Evolutionary conservation across 2,113 vertebrate species (phyloP), one percentile per base, ranked within the genome.

Genomic region (Clupea harengus): DNA sequence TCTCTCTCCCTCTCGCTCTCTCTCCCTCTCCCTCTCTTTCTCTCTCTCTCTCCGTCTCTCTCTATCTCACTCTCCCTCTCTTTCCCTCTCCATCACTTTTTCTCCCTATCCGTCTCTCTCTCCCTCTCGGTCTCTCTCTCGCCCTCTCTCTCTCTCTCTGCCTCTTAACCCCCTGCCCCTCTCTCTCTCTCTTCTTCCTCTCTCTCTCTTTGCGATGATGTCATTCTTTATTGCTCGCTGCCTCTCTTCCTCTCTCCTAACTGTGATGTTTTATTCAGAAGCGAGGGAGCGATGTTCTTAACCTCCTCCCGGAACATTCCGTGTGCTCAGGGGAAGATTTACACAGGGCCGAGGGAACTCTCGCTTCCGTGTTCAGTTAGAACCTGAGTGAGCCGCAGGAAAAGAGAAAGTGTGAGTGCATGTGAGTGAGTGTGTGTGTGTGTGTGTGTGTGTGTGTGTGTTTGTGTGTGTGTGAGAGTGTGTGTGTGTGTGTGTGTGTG

Each of bases 201-300:
- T n/a, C 22, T n/a, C 22, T 20, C 49, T n/a, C 32, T 64, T 20
- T 47, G 32, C 60, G 52, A 82, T 81, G 45, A 86, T 75, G 64
- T 64, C 83, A 82, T 44, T 50, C n/a, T 82, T 67, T 86, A 82
- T 72, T 7, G 85, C 44, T 20, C 50, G 45, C n/a, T 18, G 72
- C 72, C 46, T 18, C 8, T 28, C 47, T 25, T 9, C 28, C 22
- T 22, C 25, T 72, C 64, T 72, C 22, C 49, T 85, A 85, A 67
- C 54, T 60, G 85, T n/a, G 45, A 85, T 82, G 85, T 86, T 86
- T 86, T 86, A 64, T 86, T 86, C 81, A 64, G 78, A 15, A 52
- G 75, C 22, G 47, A 22, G 20, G 39, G 39, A 39, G 39, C 39
- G 39, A 39, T 39, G 39, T 39, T 39, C 39, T 25, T 67, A 49